Evolutionary conservation across 2,888 invertebrate species (phyloP).

Genomic region (Agapetus fuscipes): DNA sequence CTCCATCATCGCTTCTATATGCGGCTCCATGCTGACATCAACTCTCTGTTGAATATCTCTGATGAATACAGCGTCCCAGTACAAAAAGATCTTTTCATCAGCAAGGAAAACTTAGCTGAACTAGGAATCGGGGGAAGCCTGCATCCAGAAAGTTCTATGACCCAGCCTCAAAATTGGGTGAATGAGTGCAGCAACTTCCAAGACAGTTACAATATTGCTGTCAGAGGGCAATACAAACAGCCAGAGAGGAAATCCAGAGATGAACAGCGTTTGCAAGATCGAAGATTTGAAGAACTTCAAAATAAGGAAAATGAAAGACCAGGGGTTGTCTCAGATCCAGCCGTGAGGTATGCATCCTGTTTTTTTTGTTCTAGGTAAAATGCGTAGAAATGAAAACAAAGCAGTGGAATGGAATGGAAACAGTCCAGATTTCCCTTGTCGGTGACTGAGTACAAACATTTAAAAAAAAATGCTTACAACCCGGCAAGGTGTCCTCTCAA

Average conservation of each 20-base stretch:
- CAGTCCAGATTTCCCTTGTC: too few relatives aligned
- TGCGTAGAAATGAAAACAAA: too few relatives aligned
- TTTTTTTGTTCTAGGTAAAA: too few relatives aligned
- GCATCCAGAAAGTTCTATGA: background rate
- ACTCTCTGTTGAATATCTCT: conserved; percentile 54
- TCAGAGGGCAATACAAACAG: conserved; percentile 35
- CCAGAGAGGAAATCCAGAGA: conserved; percentile 44
- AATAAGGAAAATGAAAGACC: conserved; percentile 65
- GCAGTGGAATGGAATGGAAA: too few relatives aligned
- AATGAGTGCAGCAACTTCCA: conserved; percentile 40
- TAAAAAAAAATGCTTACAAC: too few relatives aligned
- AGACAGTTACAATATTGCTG: conserved; percentile 43
- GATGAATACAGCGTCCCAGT: conserved; percentile 49
- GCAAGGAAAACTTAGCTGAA: conserved; percentile 2
- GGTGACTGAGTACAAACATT: too few relatives aligned
- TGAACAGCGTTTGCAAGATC: conserved; percentile 36
- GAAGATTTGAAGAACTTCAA: conserved; percentile 46
- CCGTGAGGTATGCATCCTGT: too few relatives aligned
- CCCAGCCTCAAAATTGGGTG: conserved; percentile 18
- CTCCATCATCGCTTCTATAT: conserved; percentile 68
- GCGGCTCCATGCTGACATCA: conserved; percentile 60
- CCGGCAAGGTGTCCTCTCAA: too few relatives aligned
- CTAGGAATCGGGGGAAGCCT: background rate
- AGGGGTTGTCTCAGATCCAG: too few relatives aligned
- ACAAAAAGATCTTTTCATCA: conserved; percentile 25